Conservation (phyloP, 2,113 vertebrate species). For the Stegostoma tigrinum region DNA sequence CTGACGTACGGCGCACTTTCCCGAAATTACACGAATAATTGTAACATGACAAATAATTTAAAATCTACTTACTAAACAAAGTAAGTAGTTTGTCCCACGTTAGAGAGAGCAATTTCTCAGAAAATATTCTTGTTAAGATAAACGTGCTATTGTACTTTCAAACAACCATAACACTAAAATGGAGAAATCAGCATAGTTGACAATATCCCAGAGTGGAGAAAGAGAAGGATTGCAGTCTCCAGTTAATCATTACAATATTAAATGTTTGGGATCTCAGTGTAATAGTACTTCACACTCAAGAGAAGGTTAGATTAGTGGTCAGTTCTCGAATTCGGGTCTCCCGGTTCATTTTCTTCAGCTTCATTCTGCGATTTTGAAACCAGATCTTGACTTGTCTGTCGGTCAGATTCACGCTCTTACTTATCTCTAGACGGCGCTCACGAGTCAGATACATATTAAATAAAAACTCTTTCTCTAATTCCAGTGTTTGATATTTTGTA, state of each 20-base stretch:
- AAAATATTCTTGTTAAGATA: conserved; percentile 28
- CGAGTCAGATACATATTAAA: conserved; percentile 99
- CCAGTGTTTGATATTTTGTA: conserved; percentile 98
- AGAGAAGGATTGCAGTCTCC: conserved; percentile 41
- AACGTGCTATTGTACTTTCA: conserved; percentile 33
- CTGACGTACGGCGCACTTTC: neutral
- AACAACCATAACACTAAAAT: conserved; percentile 20
- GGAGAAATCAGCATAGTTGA: neutral
- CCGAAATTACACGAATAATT: conserved; percentile 10
- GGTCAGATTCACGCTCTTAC: conserved; percentile 97
- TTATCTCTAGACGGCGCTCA: conserved; percentile 99
- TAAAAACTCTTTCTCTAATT: conserved; percentile 99
- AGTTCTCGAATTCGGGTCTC: conserved; percentile 98
- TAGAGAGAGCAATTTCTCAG: neutral
- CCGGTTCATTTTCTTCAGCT: conserved; percentile 99
- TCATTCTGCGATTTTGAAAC: conserved; percentile 99
- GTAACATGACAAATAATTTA: neutral
- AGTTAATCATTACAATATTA: conserved; percentile 44
- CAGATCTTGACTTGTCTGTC: conserved; percentile 99
- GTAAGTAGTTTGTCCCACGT: neutral
- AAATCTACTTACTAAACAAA: neutral
- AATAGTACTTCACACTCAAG: conserved; percentile 62
- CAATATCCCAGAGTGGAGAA: conserved; percentile 32
- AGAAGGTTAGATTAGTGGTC: conserved; percentile 97
- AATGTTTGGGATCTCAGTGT: conserved; percentile 54